Conservation (phyloP, 2,113 vertebrate genomes). For the Diadophis punctatus region DNA sequence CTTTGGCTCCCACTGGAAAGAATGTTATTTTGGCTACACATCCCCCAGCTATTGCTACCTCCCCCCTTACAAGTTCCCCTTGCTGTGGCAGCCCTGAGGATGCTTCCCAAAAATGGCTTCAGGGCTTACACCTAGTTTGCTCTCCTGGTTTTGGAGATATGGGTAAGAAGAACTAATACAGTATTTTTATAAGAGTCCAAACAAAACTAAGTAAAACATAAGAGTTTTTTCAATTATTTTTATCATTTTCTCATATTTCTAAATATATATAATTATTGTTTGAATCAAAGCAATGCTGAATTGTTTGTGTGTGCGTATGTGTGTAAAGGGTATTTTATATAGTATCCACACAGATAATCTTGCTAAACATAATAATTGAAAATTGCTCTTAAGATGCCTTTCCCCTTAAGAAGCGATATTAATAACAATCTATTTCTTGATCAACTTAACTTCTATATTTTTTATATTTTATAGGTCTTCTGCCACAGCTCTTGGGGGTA, state of each 20-base stretch:
- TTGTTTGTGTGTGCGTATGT: not conserved
- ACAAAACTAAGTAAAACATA: not conserved
- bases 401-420: slow-evolving; percentile 53
- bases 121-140: not conserved
- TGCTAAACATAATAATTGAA: slow-evolving; percentile 70
- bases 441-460: slow-evolving; percentile 58
- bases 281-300: slow-evolving; percentile 48
- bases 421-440: slow-evolving; percentile 55
- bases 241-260: slow-evolving; percentile 4
- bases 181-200: not conserved
- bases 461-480: slow-evolving; percentile 78
- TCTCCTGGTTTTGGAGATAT: not conserved
- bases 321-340: not conserved
- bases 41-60: too few relatives aligned
- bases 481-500: slow-evolving; percentile 94
- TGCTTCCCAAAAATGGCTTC: too few relatives aligned
- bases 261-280: slow-evolving; percentile 21
- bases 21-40: too few relatives aligned
- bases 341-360: not conserved
- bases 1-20: too few relatives aligned
- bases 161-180: not conserved
- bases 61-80: too few relatives aligned
- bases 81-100: too few relatives aligned
- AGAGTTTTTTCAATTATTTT: not conserved
- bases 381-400: slow-evolving; percentile 64